Evolutionary conservation across 2,797 vertebrate genomes (phyloP).

Genomic region (Crenichthys baileyi): DNA sequence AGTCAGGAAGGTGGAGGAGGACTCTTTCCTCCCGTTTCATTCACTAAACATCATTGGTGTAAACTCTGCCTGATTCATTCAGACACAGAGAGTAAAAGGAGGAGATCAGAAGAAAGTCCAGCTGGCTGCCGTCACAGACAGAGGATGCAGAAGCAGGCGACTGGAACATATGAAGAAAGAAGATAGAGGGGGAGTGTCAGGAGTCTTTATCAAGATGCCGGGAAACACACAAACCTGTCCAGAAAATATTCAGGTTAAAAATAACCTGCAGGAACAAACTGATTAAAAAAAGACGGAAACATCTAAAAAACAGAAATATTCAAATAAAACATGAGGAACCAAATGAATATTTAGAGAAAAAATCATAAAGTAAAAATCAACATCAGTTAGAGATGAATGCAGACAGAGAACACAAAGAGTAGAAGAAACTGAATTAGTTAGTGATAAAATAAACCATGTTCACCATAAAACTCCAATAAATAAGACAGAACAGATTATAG

Average conservation of each 20-base stretch:
- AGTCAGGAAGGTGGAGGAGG: neutral
- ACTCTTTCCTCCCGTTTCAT: neutral
- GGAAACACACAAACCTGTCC: too few relatives aligned
- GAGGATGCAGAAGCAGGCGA: neutral
- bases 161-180: neutral
- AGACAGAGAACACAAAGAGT: neutral
- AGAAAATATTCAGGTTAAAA: too few relatives aligned
- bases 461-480: neutral
- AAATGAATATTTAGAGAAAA: too few relatives aligned
- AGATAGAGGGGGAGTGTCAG: neutral
- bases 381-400: neutral
- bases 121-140: neutral
- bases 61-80: neutral
- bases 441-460: neutral
- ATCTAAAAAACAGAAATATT: too few relatives aligned
- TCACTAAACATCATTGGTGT: neutral
- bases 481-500: too few relatives aligned
- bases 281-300: too few relatives aligned
- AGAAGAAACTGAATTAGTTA: neutral
- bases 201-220: neutral
- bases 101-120: neutral
- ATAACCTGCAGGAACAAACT: too few relatives aligned
- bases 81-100: neutral
- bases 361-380: neutral
- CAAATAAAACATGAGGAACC: too few relatives aligned